These are phyloP conservation scores for Dicyrtomina minuta DNA, from an alignment of 2,888 invertebrate genomes.

Conservation along the genomic window DNA sequence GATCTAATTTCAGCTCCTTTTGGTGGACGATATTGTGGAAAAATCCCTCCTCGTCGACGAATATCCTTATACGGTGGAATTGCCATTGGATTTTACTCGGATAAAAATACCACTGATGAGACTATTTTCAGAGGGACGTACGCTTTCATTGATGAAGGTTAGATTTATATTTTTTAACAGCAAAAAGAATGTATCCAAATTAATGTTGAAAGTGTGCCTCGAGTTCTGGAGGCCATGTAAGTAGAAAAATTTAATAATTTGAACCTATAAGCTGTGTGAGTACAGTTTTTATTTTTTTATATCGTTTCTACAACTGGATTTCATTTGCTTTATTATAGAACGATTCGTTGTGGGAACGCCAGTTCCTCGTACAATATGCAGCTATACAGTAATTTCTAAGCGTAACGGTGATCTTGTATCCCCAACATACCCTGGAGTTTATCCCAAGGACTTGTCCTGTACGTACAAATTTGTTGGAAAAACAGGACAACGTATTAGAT, in stretches of 20 bases:
- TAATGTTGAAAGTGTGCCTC: too few relatives aligned
- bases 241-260: too few relatives aligned
- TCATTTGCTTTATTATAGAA: conserved; percentile 63
- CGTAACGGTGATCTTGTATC: conserved; percentile 78
- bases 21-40: conserved; percentile 93
- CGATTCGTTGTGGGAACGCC: conserved; percentile 85
- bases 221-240: too few relatives aligned
- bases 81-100: conserved; percentile 91
- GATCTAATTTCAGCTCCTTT: conserved; percentile 94
- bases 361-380: conserved; percentile 81
- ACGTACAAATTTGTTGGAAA: conserved; percentile 89
- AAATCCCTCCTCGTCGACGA: conserved; percentile 82
- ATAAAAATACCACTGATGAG: conserved; percentile 77
- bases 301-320: background rate
- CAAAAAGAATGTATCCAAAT: too few relatives aligned
- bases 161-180: conserved; percentile 58
- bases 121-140: conserved; percentile 85
- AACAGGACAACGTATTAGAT: conserved; percentile 84
- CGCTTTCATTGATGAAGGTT: conserved; percentile 91
- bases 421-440: conserved; percentile 98
- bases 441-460: conserved; percentile 94
- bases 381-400: conserved; percentile 58
- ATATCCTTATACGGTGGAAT: conserved; percentile 90
- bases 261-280: too few relatives aligned
- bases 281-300: too few relatives aligned